These are phyloP conservation scores for Urocolius indicus DNA, from an alignment of 2,113 vertebrate genomes.

Conservation along the genomic window DNA sequence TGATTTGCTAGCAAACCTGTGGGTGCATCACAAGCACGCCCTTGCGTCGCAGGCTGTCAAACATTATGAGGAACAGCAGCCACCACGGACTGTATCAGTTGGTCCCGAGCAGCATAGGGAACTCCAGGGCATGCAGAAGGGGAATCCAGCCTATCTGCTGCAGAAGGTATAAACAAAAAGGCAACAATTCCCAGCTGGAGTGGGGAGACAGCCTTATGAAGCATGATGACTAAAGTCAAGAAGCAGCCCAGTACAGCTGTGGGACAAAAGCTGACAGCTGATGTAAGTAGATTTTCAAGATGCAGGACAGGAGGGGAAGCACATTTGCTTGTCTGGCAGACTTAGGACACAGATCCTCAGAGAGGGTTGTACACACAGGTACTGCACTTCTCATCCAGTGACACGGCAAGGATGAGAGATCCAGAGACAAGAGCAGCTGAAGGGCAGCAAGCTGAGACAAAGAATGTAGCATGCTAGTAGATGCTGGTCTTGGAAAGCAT, in stretches of 20 bases:
- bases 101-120: fast-evolving
- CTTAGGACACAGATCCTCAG: not conserved
- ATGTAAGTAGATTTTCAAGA: not conserved
- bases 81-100: not conserved
- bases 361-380: not conserved
- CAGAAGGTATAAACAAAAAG: not conserved
- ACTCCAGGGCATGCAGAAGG: not conserved
- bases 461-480: not conserved
- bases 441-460: not conserved
- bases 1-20: not conserved
- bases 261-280: not conserved
- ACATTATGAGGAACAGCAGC: not conserved
- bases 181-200: not conserved
- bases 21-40: not conserved
- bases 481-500: fast-evolving
- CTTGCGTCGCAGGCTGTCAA: not conserved
- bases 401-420: not conserved
- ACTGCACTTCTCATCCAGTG: not conserved
- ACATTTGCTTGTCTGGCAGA: fast-evolving
- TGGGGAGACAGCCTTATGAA: not conserved
- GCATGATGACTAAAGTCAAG: not conserved
- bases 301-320: not conserved
- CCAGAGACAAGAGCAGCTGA: not conserved
- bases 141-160: not conserved
- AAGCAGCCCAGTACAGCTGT: not conserved